Percentiles rank a stretch among this genome's conserved stretches.
Conservation (phyloP, 2,797 vertebrate genomes). For the Myiothlypis chrysogaster region DNA sequence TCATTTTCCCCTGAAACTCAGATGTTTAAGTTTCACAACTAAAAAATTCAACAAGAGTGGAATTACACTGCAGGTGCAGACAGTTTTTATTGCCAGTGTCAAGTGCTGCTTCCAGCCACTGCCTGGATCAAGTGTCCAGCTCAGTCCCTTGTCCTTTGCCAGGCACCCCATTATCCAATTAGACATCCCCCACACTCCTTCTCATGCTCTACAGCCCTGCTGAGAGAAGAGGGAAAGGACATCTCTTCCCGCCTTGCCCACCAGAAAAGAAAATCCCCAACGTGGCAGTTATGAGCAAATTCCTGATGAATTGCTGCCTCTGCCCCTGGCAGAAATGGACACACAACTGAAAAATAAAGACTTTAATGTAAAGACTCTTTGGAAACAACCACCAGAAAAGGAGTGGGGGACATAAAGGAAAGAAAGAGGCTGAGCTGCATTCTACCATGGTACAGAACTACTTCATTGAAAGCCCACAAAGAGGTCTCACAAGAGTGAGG, state of each 20-base stretch:
- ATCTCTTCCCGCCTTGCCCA: neutral
- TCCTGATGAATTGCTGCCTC: neutral
- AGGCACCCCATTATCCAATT: neutral
- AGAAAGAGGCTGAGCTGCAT: neutral
- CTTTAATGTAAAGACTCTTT: conserved; percentile 62
- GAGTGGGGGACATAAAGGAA: neutral
- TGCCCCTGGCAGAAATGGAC: neutral
- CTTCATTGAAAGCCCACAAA: neutral
- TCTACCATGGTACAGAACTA: neutral
- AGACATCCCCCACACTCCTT: neutral
- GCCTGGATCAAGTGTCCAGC: neutral
- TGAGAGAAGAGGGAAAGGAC: neutral
- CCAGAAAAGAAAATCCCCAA: neutral
- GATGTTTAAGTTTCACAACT: neutral
- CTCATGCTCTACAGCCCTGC: neutral
- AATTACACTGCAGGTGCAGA: neutral
- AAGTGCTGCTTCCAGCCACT: neutral
- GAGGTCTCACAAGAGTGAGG: neutral
- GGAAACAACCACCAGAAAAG: neutral
- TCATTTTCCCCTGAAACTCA: neutral
- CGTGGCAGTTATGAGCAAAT: neutral
- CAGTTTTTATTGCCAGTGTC: neutral
- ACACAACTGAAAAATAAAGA: conserved; percentile 55
- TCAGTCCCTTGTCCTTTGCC: neutral
- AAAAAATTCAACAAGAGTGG: neutral